A percentile compares a stretch with the other conserved stretches of the same genome.
Conservation (phyloP, 1,140 invertebrate species). For the Asobara japonica region DNA sequence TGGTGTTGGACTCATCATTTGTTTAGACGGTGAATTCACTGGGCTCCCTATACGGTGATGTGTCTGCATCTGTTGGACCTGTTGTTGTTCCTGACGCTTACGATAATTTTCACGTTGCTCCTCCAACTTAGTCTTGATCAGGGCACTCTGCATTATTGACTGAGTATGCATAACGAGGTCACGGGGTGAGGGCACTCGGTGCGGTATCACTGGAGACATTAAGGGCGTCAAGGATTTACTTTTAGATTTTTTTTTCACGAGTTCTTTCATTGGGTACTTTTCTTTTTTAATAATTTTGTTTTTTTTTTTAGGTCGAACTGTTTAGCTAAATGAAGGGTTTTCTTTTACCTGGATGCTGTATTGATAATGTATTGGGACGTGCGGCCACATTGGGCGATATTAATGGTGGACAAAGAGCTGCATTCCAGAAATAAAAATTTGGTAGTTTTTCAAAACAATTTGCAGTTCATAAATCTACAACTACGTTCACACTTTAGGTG, state of each 20-base stretch:
- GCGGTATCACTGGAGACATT: constrained; percentile 68
- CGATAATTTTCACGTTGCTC: constrained; percentile 85
- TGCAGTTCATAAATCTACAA: constrained; percentile 6
- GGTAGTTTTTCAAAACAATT: constrained; percentile 4
- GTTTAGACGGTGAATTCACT: constrained; percentile 60
- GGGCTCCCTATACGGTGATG: constrained; percentile 59
- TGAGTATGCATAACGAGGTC: constrained; percentile 85
- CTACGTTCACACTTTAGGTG: background rate
- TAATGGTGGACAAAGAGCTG: constrained; percentile 71
- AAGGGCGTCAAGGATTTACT: constrained; percentile 31
- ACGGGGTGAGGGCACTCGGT: constrained; percentile 82
- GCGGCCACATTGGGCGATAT: constrained; percentile 74
- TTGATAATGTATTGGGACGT: constrained; percentile 72
- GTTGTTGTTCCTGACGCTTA: constrained; percentile 77
- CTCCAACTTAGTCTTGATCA: constrained; percentile 87
- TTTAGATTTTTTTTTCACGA: constrained; percentile 13
- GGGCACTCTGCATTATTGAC: constrained; percentile 82
- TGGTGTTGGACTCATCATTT: constrained; percentile 70
- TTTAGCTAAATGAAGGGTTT: background rate
- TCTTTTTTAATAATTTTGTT: constrained; percentile 13
- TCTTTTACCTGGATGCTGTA: constrained; percentile 71
- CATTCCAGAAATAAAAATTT: constrained; percentile 56
- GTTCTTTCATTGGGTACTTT: constrained; percentile 1
- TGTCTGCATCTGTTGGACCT: constrained; percentile 59
- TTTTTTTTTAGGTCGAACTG: background rate